These are phyloP conservation scores for Drosophila rellima DNA, from an alignment of 2,888 invertebrate species.

Conservation along the genomic window DNA sequence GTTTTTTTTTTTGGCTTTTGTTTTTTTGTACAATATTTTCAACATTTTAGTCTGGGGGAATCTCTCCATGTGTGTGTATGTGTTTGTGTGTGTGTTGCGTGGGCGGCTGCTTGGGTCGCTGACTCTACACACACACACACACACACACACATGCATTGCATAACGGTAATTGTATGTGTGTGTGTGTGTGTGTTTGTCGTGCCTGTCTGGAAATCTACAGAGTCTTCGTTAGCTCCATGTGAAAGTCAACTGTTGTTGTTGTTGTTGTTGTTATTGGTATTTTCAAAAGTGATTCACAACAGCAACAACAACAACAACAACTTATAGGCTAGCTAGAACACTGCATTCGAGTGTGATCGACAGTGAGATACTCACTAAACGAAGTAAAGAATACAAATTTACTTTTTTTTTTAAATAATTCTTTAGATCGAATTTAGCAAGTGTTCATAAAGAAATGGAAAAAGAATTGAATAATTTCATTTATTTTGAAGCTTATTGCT, in stretches of 20 bases:
- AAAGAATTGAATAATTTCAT: no score
- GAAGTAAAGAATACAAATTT: no score
- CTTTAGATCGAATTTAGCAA: no score
- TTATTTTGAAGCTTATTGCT: no score
- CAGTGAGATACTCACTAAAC: not conserved
- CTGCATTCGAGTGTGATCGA: not conserved
- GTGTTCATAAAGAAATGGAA: no score
- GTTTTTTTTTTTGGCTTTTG: conserved; percentile 1
- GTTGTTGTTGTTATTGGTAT: not conserved
- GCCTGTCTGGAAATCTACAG: conserved; percentile 7
- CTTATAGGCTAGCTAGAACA: not conserved
- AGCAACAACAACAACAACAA: not conserved
- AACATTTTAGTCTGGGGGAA: conserved; percentile 39
- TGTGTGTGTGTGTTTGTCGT: conserved; percentile 33
- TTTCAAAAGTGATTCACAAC: conserved; percentile 6
- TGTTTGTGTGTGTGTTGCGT: conserved; percentile 43
- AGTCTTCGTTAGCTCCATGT: conserved; percentile 30
- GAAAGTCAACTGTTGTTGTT: conserved; percentile 45
- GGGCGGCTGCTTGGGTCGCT: conserved; percentile 66
- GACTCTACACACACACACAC: conserved; percentile 39
- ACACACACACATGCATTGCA: conserved; percentile 52
- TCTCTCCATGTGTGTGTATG: not conserved
- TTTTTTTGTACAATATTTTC: not conserved
- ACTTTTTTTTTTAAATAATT: no score
- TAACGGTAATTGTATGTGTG: conserved; percentile 53